Percentiles rank a stretch among this genome's conserved stretches.
Evolutionary conservation across 2,797 vertebrate genomes (phyloP).

Genomic region (Scomberomorus guttatus): DNA sequence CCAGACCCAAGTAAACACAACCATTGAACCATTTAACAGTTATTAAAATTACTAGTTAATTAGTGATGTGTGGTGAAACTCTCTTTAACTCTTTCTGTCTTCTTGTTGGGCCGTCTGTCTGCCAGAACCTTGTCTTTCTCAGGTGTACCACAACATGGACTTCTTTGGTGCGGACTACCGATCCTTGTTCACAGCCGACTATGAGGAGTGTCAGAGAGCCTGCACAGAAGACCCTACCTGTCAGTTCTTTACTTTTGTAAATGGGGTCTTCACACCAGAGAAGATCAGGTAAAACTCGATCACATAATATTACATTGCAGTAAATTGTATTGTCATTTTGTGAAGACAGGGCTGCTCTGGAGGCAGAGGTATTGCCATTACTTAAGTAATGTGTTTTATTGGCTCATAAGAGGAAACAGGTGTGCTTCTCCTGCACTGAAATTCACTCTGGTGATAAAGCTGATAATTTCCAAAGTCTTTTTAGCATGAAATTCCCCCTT

Average conservation of each 20-base stretch:
- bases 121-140: slow-evolving; percentile 47
- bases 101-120: not conserved
- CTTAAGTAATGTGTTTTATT: no score
- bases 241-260: slow-evolving; percentile 75
- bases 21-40: not conserved
- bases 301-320: not conserved
- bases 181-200: slow-evolving; percentile 46
- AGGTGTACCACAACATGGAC: slow-evolving; percentile 63
- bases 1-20: slow-evolving; percentile 16
- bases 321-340: not conserved
- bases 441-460: no score
- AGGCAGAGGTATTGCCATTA: no score
- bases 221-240: slow-evolving; percentile 77
- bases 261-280: rapidly evolving
- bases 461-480: no score
- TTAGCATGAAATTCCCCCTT: no score
- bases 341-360: not conserved
- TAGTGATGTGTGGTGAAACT: not conserved
- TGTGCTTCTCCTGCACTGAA: no score
- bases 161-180: slow-evolving; percentile 67
- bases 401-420: no score
- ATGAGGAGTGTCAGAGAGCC: slow-evolving; percentile 72
- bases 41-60: not conserved
- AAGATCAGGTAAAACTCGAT: slow-evolving; percentile 33
- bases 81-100: not conserved